A percentile compares a stretch with the other conserved stretches of the same genome.
Conservation (phyloP, 2,888 invertebrate species). For the Campoplex capitator region DNA sequence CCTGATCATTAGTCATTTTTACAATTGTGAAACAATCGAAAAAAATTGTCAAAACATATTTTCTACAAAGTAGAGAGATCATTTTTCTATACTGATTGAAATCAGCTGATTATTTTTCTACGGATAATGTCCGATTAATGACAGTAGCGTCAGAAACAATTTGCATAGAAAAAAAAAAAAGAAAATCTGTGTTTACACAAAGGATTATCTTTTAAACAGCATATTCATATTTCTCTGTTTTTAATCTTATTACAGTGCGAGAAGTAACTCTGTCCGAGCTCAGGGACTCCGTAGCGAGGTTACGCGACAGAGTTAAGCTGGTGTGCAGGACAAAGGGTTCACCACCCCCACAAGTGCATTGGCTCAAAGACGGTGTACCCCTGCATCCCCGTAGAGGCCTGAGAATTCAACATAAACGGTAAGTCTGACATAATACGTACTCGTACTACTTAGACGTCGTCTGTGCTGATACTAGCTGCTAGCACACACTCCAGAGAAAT, state of each 20-base stretch:
- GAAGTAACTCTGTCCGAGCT: constrained; percentile 84
- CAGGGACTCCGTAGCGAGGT: constrained; percentile 84
- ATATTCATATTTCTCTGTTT: constrained; percentile 45
- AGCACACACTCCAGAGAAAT: constrained; percentile 29
- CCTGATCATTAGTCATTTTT: background rate
- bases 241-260: constrained; percentile 79
- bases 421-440: constrained; percentile 72
- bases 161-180: background rate
- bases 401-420: constrained; percentile 84
- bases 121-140: background rate
- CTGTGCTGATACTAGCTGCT: constrained; percentile 6
- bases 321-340: constrained; percentile 84
- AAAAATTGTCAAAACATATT: background rate
- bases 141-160: background rate
- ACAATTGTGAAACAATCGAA: background rate
- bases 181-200: background rate
- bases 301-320: constrained; percentile 83
- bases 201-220: constrained; percentile 36
- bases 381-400: constrained; percentile 83
- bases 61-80: background rate
- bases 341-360: constrained; percentile 83
- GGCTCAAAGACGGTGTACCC: constrained; percentile 83
- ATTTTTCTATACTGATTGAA: background rate
- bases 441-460: constrained; percentile 43
- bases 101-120: background rate